Evolutionary conservation across 2,113 vertebrate species (phyloP), one percentile per base, ranked within the genome.

Genomic region (Rattus rattus): DNA sequence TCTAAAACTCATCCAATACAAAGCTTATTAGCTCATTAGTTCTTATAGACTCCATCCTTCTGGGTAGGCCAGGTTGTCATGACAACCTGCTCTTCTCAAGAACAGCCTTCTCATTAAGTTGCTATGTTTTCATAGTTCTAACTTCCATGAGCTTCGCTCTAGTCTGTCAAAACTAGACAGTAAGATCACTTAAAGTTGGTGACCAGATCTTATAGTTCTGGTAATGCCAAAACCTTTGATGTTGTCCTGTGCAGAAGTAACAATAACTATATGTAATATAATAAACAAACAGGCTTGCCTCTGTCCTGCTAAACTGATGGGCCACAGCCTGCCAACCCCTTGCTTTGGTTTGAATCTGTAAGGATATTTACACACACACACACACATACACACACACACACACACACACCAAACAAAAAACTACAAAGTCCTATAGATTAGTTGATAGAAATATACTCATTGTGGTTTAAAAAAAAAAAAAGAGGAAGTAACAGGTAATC

Each of bases 1-100:
- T 76, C 59, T 87, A 26, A 80, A 93, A 80, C 26, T 91, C 73
- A 70, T 67, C 72, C 43, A 83, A 94, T 96, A 26, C 2, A 67
- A 67, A 33, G 14, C 39, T 65, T 49, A 65, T 11, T 85, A 65
- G 61, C 4, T 47, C 26, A 19, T 30, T 39, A 47, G 83, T 65
- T 65, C 83, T 16, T 81, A 88, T 59, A 79, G 33, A 80, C 70
- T 59, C 30, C 72, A 24, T 79, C 28, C 47, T 72, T 36, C 17
- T 28, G 10, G 9, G 65, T 52, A 69, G 73, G 28, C 4, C 54
- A 72, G 5, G 65, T 8, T 88, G 43, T 11, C 75, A 1, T 75
- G 91, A 96, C n/a, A 36, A 13, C 56, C 65, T 67, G 28, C 6
- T 85, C 75, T 30, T 30, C 43, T 49, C 52, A 56, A 54, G 20